Evolutionary conservation across 2,797 vertebrate genomes (phyloP).

Genomic region (Acridotheres tristis): DNA sequence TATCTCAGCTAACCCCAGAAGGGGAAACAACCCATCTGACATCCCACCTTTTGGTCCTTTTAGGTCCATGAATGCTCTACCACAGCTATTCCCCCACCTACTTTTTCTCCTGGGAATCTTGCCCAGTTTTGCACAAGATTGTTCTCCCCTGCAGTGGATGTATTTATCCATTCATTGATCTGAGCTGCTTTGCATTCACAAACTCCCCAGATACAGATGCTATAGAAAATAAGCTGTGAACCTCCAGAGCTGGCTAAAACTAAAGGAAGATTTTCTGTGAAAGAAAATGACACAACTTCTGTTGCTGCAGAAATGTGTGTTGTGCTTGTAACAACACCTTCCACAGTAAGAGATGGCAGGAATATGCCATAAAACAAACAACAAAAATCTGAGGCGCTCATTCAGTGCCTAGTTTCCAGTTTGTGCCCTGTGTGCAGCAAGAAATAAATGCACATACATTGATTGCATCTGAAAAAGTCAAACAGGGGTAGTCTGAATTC

Average conservation of each 20-base stretch:
- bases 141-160: background rate
- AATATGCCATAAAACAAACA: background rate
- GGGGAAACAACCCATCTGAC: background rate
- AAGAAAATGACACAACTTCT: background rate
- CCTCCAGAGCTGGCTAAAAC: background rate
- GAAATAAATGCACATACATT: constrained; percentile 11
- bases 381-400: background rate
- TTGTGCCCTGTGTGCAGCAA: constrained; percentile 1
- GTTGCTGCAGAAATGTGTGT: background rate
- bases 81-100: background rate
- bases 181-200: background rate
- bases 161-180: background rate
- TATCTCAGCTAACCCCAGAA: background rate
- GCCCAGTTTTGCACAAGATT: background rate
- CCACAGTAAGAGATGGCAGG: background rate
- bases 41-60: background rate
- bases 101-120: background rate
- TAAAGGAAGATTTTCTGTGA: background rate
- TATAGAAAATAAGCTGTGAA: background rate
- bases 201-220: background rate
- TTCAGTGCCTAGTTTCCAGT: background rate
- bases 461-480: constrained; percentile 40
- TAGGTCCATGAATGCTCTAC: background rate
- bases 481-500: constrained; percentile 54
- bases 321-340: background rate